Base-by-base conservation (phyloP, 2,113 vertebrate genomes). In the Esox niger region DNA sequence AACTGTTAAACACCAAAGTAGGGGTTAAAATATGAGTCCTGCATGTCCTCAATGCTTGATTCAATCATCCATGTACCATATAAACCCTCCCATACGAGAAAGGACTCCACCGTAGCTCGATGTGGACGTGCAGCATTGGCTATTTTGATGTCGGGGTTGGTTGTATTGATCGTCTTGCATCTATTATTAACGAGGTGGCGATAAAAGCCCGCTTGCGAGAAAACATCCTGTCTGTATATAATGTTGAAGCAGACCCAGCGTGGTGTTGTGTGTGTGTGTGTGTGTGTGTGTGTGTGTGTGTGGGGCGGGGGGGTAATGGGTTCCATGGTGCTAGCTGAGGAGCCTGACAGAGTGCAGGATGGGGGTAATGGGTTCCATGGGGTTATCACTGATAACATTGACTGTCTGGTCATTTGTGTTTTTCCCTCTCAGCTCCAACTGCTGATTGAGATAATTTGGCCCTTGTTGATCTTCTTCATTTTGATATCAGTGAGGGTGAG, bases 381-480 rank as follows among this genome's bases (percentile, higher is more conserved):
- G 7, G 56, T 73, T 43, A 61, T 47, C 38, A 58, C 52, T 69
- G 46, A 65, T 81, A 75, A 73, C 26, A n/a, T 67, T 79, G 62
- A 85, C 32, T 29, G 2, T 20, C 38, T 46, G 7, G 1, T 13
- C 21, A 10, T 43, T 21, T 66, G 17, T 52, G 82, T 66, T 89
- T 58, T 68, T 69, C n/a, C 57, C 81, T 81, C 35, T 82, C n/a
- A 99, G 97, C 88, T 94, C 71, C 96, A 98, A 86, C 87, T 99
- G 66, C 79, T 98, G 85, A 88, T 96, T 2, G 97, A 99, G 87
- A 91, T 99, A 64, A 80, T 93, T 62, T 99, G 96, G 97, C 97
- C 97, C 29, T 92, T 99, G 1, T 93, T 99, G 78, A 95, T 99
- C 90, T 99, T 99, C 92, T 95, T 99, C 87, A 98, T 98, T 85